These are phyloP conservation scores for Melitaea athalia DNA, from an alignment of 2,888 invertebrate genomes.

Conservation along the genomic window DNA sequence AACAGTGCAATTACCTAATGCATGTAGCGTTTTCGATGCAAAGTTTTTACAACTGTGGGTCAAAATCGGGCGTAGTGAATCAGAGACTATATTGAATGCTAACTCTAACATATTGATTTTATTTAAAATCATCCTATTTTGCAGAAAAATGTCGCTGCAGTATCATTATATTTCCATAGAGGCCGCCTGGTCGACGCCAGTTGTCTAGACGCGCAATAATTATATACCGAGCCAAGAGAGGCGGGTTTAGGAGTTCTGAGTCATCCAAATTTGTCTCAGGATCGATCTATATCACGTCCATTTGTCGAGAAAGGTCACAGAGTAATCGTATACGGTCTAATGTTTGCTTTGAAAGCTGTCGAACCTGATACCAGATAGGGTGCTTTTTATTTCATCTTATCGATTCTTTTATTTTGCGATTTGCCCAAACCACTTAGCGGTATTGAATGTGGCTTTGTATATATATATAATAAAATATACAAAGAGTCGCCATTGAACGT, in stretches of 20 bases:
- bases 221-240: constrained; percentile 72
- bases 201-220: constrained; percentile 78
- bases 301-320: constrained; percentile 60
- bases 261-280: constrained; percentile 68
- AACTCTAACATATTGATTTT: neutral
- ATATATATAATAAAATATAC: neutral
- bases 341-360: constrained; percentile 48
- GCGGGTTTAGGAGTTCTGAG: constrained; percentile 67
- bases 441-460: neutral
- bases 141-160: constrained; percentile 53
- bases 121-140: constrained; percentile 1
- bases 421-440: neutral
- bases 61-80: neutral
- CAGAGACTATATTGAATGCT: neutral
- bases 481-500: neutral
- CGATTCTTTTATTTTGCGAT: constrained; percentile 37
- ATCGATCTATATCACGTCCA: constrained; percentile 70
- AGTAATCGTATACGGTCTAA: constrained; percentile 56
- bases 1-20: constrained; percentile 15
- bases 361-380: constrained; percentile 30
- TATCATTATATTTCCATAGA: constrained; percentile 62
- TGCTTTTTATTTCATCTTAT: constrained; percentile 38
- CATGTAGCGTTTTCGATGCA: constrained; percentile 14
- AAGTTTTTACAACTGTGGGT: neutral
- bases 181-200: constrained; percentile 72